Evolutionary conservation across 2,113 vertebrate genomes (phyloP).

Genomic region (Scopus umbretta): DNA sequence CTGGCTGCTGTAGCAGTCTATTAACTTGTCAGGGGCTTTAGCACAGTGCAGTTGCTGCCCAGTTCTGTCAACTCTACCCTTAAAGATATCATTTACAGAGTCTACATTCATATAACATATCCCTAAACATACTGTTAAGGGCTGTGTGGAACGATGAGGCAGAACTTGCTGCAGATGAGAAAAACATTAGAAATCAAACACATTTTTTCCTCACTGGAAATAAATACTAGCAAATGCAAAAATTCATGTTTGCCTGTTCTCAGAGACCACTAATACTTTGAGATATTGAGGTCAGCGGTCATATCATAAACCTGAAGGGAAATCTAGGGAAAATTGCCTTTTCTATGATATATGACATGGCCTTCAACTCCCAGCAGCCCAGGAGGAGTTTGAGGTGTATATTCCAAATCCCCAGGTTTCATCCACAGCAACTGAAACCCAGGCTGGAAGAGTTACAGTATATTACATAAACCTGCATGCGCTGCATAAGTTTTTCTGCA

Average conservation of each 20-base stretch:
- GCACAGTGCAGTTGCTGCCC: neutral
- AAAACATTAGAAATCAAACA: neutral
- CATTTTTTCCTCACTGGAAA: neutral
- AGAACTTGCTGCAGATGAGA: neutral
- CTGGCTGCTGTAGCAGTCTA: neutral
- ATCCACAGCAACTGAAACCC: neutral
- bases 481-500: neutral
- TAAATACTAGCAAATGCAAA: constrained; percentile 23
- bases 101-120: neutral
- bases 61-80: neutral
- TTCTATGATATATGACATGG: neutral
- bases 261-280: constrained; percentile 7
- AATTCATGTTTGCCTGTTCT: neutral
- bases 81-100: neutral
- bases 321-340: constrained; percentile 40
- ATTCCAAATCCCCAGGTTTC: neutral
- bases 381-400: neutral
- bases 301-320: constrained; percentile 39
- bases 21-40: neutral
- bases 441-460: neutral
- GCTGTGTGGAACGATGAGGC: neutral
- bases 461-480: neutral
- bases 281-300: constrained; percentile 29
- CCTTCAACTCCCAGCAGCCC: neutral
- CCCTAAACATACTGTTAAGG: neutral